Base-by-base conservation (phyloP, 2,888 invertebrate genomes). In the Acleris holmiana region DNA sequence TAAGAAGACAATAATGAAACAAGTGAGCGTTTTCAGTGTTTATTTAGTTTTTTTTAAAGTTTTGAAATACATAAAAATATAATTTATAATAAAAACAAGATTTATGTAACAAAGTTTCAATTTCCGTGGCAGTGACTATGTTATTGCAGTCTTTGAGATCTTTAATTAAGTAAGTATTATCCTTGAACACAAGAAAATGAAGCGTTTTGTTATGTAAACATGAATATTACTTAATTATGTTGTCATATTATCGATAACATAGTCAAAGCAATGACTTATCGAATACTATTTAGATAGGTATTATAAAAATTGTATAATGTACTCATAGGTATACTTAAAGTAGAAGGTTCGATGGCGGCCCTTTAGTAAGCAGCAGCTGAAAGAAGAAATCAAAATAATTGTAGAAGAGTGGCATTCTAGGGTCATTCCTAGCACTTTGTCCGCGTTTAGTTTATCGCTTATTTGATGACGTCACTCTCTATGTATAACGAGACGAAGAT, bases 361-460 rank as follows among this genome's bases (percentile, higher is more conserved):
- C 82, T 80, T 89, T 89, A 92, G 85, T 74, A 91, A 81, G 90
- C 91, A 81, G 91, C 90, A 83, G 91, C 92, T 92, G 92, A 76
- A 92, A 91, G 80, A 78, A 69, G 79, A 81, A 80, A 73, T 68
- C 47, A 58, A 48, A 21, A 54, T 64, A 40, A 64, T 41, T 18
- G 23, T n/a, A 23, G 18, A 35, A 10, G 4, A 35, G 35, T 2
- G 35, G 35, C 35, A 35, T 8, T 29, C 25, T 8, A 2, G 29
- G 29, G 2, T 29, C 2, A 29, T 8, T 29, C 7, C 25, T 25
- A 25, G 25, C 25, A 25, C 7, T 29, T 29, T 8, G 25, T 25
- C 25, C 7, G 25, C 25, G 25, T 25, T 25, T 25, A 6, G 25
- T 25, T 7, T 29, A 29, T 29, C 29, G 29, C 8, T 29, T 29